A percentile compares a stretch with the other conserved stretches of the same genome.
Conservation (phyloP, 2,888 invertebrate species). For the Sipunculus nudus region DNA sequence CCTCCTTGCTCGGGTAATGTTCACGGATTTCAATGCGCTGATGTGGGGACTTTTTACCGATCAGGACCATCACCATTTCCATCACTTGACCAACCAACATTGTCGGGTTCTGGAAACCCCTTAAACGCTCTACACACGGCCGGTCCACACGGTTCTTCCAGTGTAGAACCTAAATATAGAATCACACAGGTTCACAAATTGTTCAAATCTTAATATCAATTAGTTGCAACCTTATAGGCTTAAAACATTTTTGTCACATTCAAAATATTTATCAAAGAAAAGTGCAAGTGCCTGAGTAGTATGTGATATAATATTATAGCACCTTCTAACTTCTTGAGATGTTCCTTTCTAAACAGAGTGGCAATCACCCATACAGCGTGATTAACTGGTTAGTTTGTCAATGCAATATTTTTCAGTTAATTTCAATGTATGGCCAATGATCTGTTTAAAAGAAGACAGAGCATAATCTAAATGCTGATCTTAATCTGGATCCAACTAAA, state of each 20-base stretch:
- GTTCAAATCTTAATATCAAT: background rate
- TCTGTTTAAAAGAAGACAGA: too few species aligned
- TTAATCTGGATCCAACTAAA: too few species aligned
- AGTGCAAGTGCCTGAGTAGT: too few species aligned
- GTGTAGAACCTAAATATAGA: slow-evolving; percentile 53
- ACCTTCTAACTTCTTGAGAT: too few species aligned
- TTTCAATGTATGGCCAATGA: too few species aligned
- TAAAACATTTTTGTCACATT: background rate
- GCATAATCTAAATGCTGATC: too few species aligned
- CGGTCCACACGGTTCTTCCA: slow-evolving; percentile 64
- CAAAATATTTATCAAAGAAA: background rate
- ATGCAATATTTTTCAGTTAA: too few species aligned
- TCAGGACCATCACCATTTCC: slow-evolving; percentile 66
- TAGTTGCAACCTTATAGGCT: background rate
- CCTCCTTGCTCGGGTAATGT: slow-evolving; percentile 47
- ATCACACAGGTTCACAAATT: background rate
- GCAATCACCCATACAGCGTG: too few species aligned
- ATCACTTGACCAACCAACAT: slow-evolving; percentile 63
- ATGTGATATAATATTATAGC: too few species aligned
- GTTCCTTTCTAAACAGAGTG: too few species aligned
- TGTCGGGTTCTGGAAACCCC: slow-evolving; percentile 62
- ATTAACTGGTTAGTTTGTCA: too few species aligned
- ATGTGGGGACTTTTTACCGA: slow-evolving; percentile 60
- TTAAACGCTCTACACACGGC: slow-evolving; percentile 61
- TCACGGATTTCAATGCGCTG: slow-evolving; percentile 19